Base-by-base conservation (phyloP, 2,113 vertebrate species). In the Hippoglossus stenolepis region DNA sequence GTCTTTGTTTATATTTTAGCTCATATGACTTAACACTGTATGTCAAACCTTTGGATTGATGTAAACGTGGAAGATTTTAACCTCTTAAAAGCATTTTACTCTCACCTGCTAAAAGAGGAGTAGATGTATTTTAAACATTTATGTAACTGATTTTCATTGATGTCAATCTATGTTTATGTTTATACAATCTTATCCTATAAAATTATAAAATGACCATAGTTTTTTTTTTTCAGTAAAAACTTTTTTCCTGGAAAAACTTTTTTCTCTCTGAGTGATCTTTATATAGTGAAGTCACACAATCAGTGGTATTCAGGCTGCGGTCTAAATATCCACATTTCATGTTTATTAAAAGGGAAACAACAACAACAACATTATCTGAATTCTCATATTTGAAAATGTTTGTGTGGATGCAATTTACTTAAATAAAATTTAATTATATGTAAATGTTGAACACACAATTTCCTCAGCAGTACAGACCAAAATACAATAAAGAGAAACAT, bases 181-280 rank as follows among this genome's bases (percentile, higher is more conserved):
- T 95, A 95, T 93, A 95, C 88, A 92, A 93, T 94, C 95, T 94
- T 95, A 92, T 95, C 90, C 90, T 93, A 94, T 96, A 93, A 96
- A 94, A 94, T 92, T 95, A 91, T 93, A 94, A 93, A 93, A 94
- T 92, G 89, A 93, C 92, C 94, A 92, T 94, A 91, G 93, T 65
- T 82, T 74, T 92, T 35, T 90, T 93, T 61, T 93, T 61, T 38
- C 75, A 86, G 83, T 87, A 87, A 91, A 70, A 75, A 4, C 15
- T 1, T 57, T 26, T 60, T 72, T 58, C 26, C 45, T 47, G 45
- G 45, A 91, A 71, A 75, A 3, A 8, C 6, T 59, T 23, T 60
- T 71, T 85, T 59, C 47, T 53, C 26, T 7, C 14, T 31, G 64
- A 65, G 73, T 89, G 69, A 86, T 83, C n/a, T 38, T 31, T 24